Evolutionary conservation across 2,797 vertebrate genomes (phyloP), one percentile per base, ranked within the genome.

Genomic region (Streptopelia turtur): DNA sequence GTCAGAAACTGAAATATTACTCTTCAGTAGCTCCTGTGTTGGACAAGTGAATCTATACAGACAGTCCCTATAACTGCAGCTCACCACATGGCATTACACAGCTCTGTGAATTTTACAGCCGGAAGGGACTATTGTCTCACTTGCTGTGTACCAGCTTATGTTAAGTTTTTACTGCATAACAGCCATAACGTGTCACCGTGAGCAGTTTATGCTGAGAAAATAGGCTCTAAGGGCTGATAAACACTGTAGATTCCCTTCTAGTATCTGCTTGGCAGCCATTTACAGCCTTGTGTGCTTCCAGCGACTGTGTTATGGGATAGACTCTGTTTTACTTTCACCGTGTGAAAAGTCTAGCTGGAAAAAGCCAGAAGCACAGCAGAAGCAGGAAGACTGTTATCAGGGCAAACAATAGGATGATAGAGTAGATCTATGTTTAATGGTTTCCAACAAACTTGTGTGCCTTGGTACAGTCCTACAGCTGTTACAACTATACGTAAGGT

Each of bases 191-290:
- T 27, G 31, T 77, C 60, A 82, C 56, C 37, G 27, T 56, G 60
- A 84, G 39, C 30, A 91, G 77, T 49, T 92, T 60, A 74, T 74
- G 27, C 41, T 43, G 56, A 76, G 76, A 91, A 95, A 94, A 84
- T 18, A 12, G 3, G 83, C 68, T 90, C 86, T 77, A 15, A 20
- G 53, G 57, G 65, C 84, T 94, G 63, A 76, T 49, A 89, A 87
- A 80, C 1, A 2, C n/a, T 60, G 23, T 57, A 6, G 59, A 76
- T 94, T 87, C 70, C 75, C 49, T 84, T 71, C 80, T 75, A 77
- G 37, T 50, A 31, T 64, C 56, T 90, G 64, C 52, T 61, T 84
- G 49, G 49, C 52, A 95, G 61, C n/a, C 59, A 70, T 91, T 77
- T 90, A 74, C 30, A 87, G 74, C 16, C 60, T 79, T 74, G 52